phyloP scores from a whole-genome alignment of 2,888 invertebrate genomes.

The Hyles lineata region DNA sequence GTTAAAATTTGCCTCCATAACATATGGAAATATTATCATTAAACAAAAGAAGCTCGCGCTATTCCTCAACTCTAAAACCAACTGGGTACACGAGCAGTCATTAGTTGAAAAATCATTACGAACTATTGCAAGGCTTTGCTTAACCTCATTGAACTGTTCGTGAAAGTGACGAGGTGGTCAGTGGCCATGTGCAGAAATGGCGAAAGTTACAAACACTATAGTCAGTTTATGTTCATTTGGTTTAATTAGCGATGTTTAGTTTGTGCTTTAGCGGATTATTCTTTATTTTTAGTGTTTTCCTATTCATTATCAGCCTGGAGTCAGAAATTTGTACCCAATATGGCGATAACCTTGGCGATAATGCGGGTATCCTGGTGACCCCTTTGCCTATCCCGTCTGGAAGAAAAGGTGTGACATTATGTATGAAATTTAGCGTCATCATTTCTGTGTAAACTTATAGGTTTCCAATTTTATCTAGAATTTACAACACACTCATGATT shows the following conservation, averaged over 20 bases:
- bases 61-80: background rate
- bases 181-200: background rate
- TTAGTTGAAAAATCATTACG: background rate
- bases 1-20: too few species aligned
- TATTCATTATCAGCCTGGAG: too few species aligned
- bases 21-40: too few species aligned
- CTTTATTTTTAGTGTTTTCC: background rate
- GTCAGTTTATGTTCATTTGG: background rate
- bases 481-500: too few species aligned
- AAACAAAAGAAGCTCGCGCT: background rate
- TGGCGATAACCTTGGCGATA: too few species aligned
- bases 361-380: too few species aligned
- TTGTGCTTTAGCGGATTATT: background rate
- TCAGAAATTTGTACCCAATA: too few species aligned
- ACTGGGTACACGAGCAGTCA: background rate
- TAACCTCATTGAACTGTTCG: constrained; percentile 19
- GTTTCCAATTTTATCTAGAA: too few species aligned
- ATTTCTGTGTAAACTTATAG: too few species aligned
- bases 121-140: background rate
- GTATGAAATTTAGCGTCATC: too few species aligned
- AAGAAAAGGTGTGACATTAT: too few species aligned
- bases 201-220: constrained; percentile 7
- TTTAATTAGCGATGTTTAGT: background rate
- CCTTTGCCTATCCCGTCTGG: too few species aligned
- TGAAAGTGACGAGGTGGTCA: constrained; percentile 2